These are phyloP conservation scores for Callyntrura sp. DNA, from an alignment of 2,888 invertebrate species.

Conservation along the genomic window DNA sequence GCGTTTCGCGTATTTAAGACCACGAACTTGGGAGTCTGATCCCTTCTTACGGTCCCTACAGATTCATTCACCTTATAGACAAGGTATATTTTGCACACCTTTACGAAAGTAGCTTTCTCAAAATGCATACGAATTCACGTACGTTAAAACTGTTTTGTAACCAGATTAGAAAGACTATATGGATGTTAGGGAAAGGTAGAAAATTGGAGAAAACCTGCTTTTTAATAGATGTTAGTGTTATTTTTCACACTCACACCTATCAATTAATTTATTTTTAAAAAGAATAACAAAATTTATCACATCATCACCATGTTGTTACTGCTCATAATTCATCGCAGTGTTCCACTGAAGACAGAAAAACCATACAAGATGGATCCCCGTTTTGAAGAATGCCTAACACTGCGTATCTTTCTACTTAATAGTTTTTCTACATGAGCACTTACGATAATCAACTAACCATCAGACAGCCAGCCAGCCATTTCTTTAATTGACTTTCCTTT, in stretches of 20 bases:
- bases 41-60: no score
- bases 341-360: slow-evolving; percentile 7
- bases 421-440: background rate
- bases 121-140: background rate
- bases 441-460: slow-evolving; percentile 27
- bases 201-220: slow-evolving; percentile 60
- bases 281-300: slow-evolving; percentile 61
- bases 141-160: no score
- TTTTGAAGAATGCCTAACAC: background rate
- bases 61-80: no score
- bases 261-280: slow-evolving; percentile 67
- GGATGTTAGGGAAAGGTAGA: background rate
- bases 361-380: background rate
- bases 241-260: slow-evolving; percentile 73
- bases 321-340: slow-evolving; percentile 27
- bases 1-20: no score
- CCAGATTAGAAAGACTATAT: background rate
- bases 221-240: slow-evolving; percentile 60
- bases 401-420: background rate
- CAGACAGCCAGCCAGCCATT: slow-evolving; percentile 33
- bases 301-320: slow-evolving; percentile 50
- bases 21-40: no score
- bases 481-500: slow-evolving; percentile 32
- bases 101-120: no score
- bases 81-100: no score